Conservation (phyloP, 2,797 vertebrate genomes). For the Tenualosa thibaudeaui region DNA sequence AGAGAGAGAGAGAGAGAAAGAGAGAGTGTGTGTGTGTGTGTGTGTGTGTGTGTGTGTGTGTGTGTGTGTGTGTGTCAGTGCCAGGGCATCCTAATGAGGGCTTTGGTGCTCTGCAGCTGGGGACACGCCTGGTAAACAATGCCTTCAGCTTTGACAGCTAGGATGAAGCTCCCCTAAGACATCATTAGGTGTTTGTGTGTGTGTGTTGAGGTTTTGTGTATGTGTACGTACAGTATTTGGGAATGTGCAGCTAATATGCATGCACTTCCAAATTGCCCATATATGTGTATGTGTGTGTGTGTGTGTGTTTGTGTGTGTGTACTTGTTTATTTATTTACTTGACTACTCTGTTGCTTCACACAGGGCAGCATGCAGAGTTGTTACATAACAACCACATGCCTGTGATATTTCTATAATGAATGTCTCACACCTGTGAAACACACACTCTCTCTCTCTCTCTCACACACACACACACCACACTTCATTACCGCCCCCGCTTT, state of each 20-base stretch:
- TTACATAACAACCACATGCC: not conserved
- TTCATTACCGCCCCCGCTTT: too few relatives aligned
- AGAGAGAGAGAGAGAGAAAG: too few relatives aligned
- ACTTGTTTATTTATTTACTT: not conserved
- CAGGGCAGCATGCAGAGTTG: not conserved
- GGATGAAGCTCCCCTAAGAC: not conserved
- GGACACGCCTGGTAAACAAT: conserved; percentile 25
- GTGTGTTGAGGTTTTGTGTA: not conserved
- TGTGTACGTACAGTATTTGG: not conserved
- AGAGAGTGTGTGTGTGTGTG: not conserved
- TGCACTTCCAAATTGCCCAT: not conserved
- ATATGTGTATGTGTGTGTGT: not conserved
- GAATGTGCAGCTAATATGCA: not conserved
- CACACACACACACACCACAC: not conserved
- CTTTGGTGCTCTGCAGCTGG: not conserved
- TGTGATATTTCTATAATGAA: not conserved
- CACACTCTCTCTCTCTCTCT: not conserved
- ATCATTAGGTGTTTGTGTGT: conserved; percentile 4
- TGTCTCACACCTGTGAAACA: not conserved
- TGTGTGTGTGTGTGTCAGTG: not conserved
- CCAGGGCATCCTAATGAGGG: not conserved
- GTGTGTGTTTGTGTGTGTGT: not conserved
- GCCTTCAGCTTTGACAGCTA: not conserved
- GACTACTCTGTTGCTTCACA: not conserved
- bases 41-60: conserved; percentile 16